A percentile compares a stretch with the other conserved stretches of the same genome.
phyloP scores from a whole-genome alignment of 2,113 vertebrate species.

The Felis catus region DNA sequence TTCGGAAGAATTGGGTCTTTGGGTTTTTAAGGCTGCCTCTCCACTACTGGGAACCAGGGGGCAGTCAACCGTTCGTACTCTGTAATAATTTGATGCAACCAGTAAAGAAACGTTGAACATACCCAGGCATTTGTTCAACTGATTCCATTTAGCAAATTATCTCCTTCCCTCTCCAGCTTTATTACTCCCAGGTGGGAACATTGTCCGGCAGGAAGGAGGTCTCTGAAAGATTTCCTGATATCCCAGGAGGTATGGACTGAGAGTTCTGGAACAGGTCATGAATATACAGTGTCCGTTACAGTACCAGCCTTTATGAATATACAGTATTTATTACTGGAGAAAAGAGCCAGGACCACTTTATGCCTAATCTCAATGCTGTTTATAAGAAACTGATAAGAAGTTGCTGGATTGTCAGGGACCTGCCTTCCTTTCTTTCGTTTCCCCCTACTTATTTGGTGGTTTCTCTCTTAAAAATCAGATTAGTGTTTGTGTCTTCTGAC shows the following conservation, averaged over 20 bases:
- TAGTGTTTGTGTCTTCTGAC: constrained; percentile 50
- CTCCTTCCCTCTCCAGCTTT: not conserved
- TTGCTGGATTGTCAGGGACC: not conserved
- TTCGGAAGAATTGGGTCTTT: constrained; percentile 41
- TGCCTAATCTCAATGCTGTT: not conserved
- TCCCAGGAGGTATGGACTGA: not conserved
- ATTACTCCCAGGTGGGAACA: not conserved
- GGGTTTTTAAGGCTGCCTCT: constrained; percentile 45
- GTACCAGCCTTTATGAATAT: not conserved
- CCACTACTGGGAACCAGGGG: not conserved
- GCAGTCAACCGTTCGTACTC: not conserved
- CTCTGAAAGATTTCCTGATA: not conserved
- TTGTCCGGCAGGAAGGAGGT: not conserved
- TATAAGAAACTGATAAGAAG: not conserved
- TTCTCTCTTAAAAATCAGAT: constrained; percentile 49
- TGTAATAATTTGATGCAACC: not conserved
- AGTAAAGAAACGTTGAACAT: not conserved
- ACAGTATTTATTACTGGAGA: not conserved
- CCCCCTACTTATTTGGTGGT: not conserved
- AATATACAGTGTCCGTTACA: not conserved
- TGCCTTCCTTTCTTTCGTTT: not conserved
- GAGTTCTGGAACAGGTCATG: not conserved
- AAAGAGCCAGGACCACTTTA: not conserved
- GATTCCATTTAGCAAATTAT: not conserved
- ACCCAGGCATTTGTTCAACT: not conserved